Percentiles rank a stretch among this genome's conserved stretches.
phyloP scores from a whole-genome alignment of 2,888 invertebrate species.

The Plebejus argus region DNA sequence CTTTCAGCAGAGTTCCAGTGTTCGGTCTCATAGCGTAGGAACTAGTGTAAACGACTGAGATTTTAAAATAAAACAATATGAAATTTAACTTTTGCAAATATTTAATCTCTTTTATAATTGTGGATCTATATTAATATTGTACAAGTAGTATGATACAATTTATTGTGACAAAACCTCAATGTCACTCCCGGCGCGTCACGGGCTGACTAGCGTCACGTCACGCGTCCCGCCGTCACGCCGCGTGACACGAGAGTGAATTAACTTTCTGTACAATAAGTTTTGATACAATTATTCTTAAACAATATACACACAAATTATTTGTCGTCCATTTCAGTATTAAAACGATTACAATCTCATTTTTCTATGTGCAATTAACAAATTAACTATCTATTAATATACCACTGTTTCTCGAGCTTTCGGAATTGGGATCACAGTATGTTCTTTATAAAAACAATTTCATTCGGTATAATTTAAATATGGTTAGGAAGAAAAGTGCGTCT shows the following conservation, averaged over 20 bases:
- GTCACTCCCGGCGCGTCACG: conserved; percentile 15
- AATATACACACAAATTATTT: conserved; percentile 80
- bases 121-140: conserved; percentile 82
- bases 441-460: not conserved
- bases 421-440: conserved; percentile 12
- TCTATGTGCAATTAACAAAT: conserved; percentile 75
- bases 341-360: conserved; percentile 77
- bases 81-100: conserved; percentile 80
- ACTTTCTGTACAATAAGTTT: conserved; percentile 69
- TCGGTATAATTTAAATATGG: not conserved
- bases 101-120: conserved; percentile 82
- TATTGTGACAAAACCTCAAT: conserved; percentile 56
- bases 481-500: not conserved
- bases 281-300: conserved; percentile 70
- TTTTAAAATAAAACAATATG: conserved; percentile 62
- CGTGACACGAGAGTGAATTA: conserved; percentile 50
- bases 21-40: not conserved
- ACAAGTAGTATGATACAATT: conserved; percentile 79
- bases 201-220: conserved; percentile 55
- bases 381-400: conserved; percentile 49
- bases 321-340: conserved; percentile 69
- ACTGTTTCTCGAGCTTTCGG: not conserved
- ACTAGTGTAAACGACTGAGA: conserved; percentile 18
- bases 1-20: conserved; percentile 30
- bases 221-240: conserved; percentile 56